Percentiles rank a stretch among this genome's conserved stretches.
These are phyloP conservation scores for Chironomus striatipennis DNA, from an alignment of 1,140 invertebrate species.

Conservation along the genomic window DNA sequence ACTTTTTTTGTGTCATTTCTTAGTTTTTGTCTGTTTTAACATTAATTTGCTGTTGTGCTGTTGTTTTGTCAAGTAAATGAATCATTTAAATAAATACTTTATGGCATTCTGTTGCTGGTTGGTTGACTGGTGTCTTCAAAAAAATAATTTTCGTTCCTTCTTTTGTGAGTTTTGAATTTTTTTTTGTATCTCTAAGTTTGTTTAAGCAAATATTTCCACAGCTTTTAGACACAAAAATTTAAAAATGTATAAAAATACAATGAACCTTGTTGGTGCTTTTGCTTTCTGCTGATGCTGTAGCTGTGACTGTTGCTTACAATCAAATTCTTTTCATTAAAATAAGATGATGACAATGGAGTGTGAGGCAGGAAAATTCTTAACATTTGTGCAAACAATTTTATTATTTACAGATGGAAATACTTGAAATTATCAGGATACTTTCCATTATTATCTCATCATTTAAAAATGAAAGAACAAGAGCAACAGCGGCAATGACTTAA, in stretches of 20 bases:
- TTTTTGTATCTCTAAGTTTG: neutral
- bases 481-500: neutral
- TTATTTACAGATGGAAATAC: neutral
- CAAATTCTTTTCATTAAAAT: neutral
- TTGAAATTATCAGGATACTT: neutral
- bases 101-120: neutral
- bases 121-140: too few species aligned
- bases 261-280: neutral
- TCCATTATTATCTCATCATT: neutral
- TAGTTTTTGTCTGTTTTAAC: neutral
- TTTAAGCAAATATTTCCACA: conserved; percentile 19
- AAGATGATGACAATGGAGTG: neutral
- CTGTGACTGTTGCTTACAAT: neutral
- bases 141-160: too few species aligned
- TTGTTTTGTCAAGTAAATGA: neutral
- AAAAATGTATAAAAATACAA: neutral
- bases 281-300: neutral
- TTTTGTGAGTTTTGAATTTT: neutral
- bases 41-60: neutral
- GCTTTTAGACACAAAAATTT: neutral
- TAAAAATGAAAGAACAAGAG: neutral
- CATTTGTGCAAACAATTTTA: neutral
- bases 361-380: neutral
- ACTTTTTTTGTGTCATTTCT: neutral
- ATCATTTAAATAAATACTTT: conserved; percentile 11